phyloP scores from a whole-genome alignment of 2,797 vertebrate genomes.

The Chromis chromis region DNA sequence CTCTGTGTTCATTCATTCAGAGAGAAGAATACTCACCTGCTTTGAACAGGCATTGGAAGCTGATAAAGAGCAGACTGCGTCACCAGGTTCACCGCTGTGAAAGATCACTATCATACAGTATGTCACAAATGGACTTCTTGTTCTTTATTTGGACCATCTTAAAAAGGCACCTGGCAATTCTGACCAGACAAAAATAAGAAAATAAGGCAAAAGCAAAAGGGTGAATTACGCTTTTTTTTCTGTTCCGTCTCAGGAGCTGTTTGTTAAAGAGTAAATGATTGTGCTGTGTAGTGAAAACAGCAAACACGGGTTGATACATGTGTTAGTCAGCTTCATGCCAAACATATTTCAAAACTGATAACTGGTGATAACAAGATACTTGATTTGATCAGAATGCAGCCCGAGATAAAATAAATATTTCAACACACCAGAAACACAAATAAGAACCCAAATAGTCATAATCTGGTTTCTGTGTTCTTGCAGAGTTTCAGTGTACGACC shows the following conservation, averaged over 20 bases:
- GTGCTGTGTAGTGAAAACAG: conserved; percentile 9
- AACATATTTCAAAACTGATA: conserved; percentile 59
- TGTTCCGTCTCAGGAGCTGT: not conserved
- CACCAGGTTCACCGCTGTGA: not conserved
- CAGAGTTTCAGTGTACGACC: conserved; percentile 42
- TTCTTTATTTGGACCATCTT: conserved; percentile 20
- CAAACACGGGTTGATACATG: not conserved
- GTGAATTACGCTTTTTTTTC: not conserved
- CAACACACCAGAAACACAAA: conserved; percentile 47
- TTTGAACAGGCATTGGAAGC: not conserved
- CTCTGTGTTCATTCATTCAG: not conserved
- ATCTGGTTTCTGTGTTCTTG: conserved; percentile 33
- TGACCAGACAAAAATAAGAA: conserved; percentile 13
- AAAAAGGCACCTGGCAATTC: conserved; percentile 6
- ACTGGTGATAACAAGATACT: conserved; percentile 31
- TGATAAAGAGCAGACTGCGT: conserved; percentile 1
- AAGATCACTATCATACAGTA: not conserved
- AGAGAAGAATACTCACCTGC: not conserved
- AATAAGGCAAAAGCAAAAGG: not conserved
- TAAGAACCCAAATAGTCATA: conserved; percentile 19
- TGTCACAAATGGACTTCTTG: conserved; percentile 5
- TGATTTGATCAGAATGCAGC: conserved; percentile 48
- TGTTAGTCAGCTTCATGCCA: conserved; percentile 36
- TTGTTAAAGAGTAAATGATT: conserved; percentile 3
- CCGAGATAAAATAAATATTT: conserved; percentile 27